Conservation (phyloP, 1,140 invertebrate genomes). For the Hyles vespertilio region DNA sequence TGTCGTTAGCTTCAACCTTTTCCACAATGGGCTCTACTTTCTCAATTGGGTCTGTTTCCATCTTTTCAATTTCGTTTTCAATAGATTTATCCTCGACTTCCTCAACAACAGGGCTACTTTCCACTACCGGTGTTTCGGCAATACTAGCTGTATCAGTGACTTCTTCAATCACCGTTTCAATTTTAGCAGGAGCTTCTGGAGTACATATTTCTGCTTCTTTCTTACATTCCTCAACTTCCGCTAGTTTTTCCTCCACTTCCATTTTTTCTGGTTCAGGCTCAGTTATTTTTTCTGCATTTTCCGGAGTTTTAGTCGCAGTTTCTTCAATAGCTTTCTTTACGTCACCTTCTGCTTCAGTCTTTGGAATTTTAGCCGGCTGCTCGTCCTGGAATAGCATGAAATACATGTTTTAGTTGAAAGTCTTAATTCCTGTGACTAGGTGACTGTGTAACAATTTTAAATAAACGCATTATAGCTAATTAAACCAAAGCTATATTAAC, state of each 20-base stretch:
- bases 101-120: slow-evolving; percentile 39
- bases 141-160: slow-evolving; percentile 37
- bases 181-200: slow-evolving; percentile 8
- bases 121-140: slow-evolving; percentile 27
- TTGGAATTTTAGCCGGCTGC: slow-evolving; percentile 57
- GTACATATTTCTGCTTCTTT: slow-evolving; percentile 1
- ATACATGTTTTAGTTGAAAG: too few relatives aligned
- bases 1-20: neutral
- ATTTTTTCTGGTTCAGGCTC: slow-evolving; percentile 39
- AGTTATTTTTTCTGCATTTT: slow-evolving; percentile 16
- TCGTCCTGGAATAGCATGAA: slow-evolving; percentile 46
- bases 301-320: neutral
- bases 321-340: slow-evolving; percentile 12
- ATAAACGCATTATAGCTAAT: too few relatives aligned
- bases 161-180: slow-evolving; percentile 40
- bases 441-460: too few relatives aligned
- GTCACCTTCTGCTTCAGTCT: slow-evolving; percentile 38
- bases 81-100: slow-evolving; percentile 30
- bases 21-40: neutral
- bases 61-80: slow-evolving; percentile 17
- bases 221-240: slow-evolving; percentile 10
- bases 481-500: too few relatives aligned
- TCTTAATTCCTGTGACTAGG: too few relatives aligned
- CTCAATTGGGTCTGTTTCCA: slow-evolving; percentile 29
- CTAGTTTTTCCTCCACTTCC: slow-evolving; percentile 45